Evolutionary conservation across 2,888 invertebrate species (phyloP), one percentile per base, ranked within the genome.

Genomic region (Catocala nupta): DNA sequence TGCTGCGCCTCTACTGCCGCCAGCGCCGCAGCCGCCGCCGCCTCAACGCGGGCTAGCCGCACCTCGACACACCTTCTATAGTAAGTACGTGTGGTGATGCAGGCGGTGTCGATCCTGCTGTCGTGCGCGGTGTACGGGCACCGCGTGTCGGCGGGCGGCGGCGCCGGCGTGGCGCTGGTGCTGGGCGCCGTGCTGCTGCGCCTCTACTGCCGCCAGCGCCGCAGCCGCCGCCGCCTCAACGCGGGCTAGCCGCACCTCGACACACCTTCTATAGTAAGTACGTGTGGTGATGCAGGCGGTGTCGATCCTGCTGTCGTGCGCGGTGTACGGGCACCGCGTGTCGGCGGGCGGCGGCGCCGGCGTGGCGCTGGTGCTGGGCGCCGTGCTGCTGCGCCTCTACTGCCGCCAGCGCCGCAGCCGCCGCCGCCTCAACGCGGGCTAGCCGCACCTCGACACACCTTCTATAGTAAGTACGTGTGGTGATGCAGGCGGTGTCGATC

Each of bases 51-150:
- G 16, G 53, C 7, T 51, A 53, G 63, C 42, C 11, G 0, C 7
- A 10, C 45, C 43, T 7, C 6, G n/a, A 13, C 16, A 13, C 3
- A 9, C n/a, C 43, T 44, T 11, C 43, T 11, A n/a, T 11, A 36
- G 0, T 39, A 39, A 39, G 1, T 39, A 7, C 33, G 16, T 6
- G 12, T 47, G 12, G n/a, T n/a, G n/a, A 7, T 33, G 5, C 95
- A 98, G 96, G 98, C 97, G 58, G 95, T 98, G 81, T 98, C 99
- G 39, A 98, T 99, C 81, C 95, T 99, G 76, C 93, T 99, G 53
- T 99, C 99, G 47, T 99, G 99, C 86, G 86, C 98, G 63, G 97
- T 99, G 84, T 99, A 99, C 90, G 96, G 97, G 39, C 99, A 99
- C 94, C 94, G 96, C 48, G 95, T 99, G 70, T 96, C 97, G 43